Evolutionary conservation across 2,888 invertebrate species (phyloP).

Genomic region (Troilus luridus): DNA sequence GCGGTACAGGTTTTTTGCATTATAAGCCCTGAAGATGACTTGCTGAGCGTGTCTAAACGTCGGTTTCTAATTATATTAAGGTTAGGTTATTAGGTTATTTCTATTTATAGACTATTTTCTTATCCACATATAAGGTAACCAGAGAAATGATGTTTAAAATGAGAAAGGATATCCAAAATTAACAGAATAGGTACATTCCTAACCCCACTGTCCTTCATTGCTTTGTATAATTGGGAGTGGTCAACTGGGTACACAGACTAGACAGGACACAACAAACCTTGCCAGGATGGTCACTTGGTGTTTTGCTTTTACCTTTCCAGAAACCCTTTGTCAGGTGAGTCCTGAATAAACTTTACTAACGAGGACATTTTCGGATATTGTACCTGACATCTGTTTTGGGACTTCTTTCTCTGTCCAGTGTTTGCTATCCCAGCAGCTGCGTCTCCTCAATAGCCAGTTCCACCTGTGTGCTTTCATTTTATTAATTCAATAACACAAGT

Average conservation of each 20-base stretch:
- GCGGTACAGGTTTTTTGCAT: no score
- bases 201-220: no score
- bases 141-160: no score
- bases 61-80: no score
- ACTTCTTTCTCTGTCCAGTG: not conserved
- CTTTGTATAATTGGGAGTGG: not conserved
- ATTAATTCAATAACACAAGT: not conserved
- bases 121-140: no score
- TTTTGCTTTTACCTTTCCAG: slow-evolving; percentile 22
- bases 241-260: not conserved
- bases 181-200: no score
- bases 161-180: no score
- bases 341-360: slow-evolving; percentile 44
- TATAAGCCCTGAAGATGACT: no score
- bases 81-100: no score
- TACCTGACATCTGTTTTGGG: slow-evolving; percentile 40
- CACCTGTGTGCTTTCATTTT: not conserved
- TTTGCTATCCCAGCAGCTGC: slow-evolving; percentile 20
- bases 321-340: slow-evolving; percentile 26
- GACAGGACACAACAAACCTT: not conserved
- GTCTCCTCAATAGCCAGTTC: not conserved
- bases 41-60: no score
- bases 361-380: slow-evolving; percentile 37
- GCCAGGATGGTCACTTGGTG: slow-evolving; percentile 9
- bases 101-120: no score